Conservation (phyloP, 2,888 invertebrate species). For the Vannuccia rotundouncinata region DNA sequence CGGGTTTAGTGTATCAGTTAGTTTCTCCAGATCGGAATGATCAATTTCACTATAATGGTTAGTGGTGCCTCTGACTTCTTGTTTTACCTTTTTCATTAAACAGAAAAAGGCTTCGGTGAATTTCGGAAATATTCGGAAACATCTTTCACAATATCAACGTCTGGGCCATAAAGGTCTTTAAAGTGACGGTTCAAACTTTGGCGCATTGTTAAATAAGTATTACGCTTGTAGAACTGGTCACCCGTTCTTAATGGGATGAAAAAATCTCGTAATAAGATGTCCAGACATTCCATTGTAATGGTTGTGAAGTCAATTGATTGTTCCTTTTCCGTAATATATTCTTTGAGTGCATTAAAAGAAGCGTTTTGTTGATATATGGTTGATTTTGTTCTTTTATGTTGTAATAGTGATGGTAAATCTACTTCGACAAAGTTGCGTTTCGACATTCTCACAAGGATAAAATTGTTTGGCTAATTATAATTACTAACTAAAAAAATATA, state of each 20-base stretch:
- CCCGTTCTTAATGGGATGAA: neutral
- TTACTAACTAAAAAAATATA: too few species aligned
- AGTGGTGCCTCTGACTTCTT: too few species aligned
- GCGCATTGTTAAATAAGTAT: neutral
- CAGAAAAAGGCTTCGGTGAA: too few species aligned
- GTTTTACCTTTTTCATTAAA: too few species aligned
- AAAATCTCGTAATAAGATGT: neutral
- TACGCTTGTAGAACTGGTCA: neutral
- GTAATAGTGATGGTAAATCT: neutral
- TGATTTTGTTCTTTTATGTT: neutral
- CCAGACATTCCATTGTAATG: neutral
- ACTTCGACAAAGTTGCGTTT: neutral
- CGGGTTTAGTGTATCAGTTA: neutral
- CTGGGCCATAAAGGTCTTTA: neutral
- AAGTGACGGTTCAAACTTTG: neutral
- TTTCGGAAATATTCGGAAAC: too few species aligned
- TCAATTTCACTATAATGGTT: too few species aligned
- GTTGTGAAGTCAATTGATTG: neutral
- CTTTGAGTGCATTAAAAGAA: neutral
- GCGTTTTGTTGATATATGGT: neutral
- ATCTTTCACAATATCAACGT: too few species aligned
- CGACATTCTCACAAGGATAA: too few species aligned
- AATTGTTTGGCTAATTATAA: too few species aligned
- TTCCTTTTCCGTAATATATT: neutral
- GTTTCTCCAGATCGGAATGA: neutral